Evolutionary conservation across 2,113 vertebrate species (phyloP), one percentile per base, ranked within the genome.

Genomic region (Ptilorrhoa leucosticta): DNA sequence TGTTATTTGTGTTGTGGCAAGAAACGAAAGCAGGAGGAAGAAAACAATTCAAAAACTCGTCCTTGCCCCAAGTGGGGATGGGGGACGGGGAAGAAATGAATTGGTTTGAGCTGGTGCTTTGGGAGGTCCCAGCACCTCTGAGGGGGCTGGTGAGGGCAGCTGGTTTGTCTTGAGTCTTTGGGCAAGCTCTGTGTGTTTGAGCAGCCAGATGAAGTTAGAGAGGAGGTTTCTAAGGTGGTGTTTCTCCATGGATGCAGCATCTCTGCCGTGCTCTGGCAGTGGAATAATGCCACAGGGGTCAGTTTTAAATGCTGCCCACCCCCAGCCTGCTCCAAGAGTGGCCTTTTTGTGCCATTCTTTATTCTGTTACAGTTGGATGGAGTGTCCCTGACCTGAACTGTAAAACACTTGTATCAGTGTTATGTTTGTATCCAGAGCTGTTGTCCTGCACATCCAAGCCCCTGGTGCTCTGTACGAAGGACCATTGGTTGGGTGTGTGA

Each of bases 341-440:
- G 39, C 20, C 37, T 61, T 26, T 26, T 31, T 35, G 30, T n/a
- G 22, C 51, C 3, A 3, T 10, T 76, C 42, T 15, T 51, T 1
- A 1, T 12, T 31, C 10, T 45, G 7, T 24, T 15, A 2, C 3
- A 7, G 17, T 0, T 51, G 69, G 51, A 16, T 56, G 44, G 31
- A 50, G 9, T 5, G 9, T 26, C 35, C 42, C 44, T 78, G 35
- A 21, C 58, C 27, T 54, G 13, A 20, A 1, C 35, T 15, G 11
- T 16, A 30, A 13, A 44, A 15, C 10, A 15, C 18, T 28, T 66
- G 31, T 26, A 18, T 1, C 20, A 50, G 23, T 0, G 0, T 12
- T 26, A 3, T 23, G 2, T 37, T 64, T 57, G 19, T 22, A 16
- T 6, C 21, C 14, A 30, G 42, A 54, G 37, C 51, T 66, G 39